A percentile compares a stretch with the other conserved stretches of the same genome.
Evolutionary conservation across 2,797 vertebrate genomes (phyloP).

Genomic region (Scarus forsteni): DNA sequence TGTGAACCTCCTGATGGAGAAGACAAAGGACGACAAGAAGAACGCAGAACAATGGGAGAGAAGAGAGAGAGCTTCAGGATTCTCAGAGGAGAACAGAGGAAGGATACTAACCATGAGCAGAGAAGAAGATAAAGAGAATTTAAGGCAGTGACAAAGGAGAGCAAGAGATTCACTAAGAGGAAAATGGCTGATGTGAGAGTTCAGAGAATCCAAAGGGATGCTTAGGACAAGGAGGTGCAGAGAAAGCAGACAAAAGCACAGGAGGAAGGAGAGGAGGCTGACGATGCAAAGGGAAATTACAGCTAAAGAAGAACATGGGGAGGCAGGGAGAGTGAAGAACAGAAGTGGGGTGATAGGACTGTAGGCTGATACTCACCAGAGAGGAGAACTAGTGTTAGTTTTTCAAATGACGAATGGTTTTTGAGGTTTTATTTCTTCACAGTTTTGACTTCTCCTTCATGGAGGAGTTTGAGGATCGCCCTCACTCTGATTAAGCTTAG

Average conservation of each 20-base stretch:
- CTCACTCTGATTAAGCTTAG: no score
- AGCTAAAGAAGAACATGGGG: no score
- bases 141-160: not conserved
- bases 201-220: not conserved
- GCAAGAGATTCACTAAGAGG: not conserved
- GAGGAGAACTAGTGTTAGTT: no score
- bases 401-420: not conserved
- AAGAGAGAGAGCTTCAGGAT: not conserved
- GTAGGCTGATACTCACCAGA: no score
- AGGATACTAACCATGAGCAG: not conserved
- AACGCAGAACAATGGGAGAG: not conserved
- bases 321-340: no score
- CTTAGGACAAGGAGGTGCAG: no score
- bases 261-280: no score
- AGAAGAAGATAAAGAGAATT: not conserved
- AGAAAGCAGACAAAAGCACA: not conserved
- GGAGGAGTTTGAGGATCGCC: no score
- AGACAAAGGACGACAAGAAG: not conserved
- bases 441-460: not conserved
- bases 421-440: not conserved
- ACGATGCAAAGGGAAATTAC: not conserved
- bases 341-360: not conserved
- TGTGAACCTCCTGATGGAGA: constrained; percentile 92
- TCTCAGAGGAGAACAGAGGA: not conserved
- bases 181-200: not conserved